Evolutionary conservation across 2,113 vertebrate species (phyloP), one percentile per base, ranked within the genome.

Genomic region (Aptenodytes patagonicus): DNA sequence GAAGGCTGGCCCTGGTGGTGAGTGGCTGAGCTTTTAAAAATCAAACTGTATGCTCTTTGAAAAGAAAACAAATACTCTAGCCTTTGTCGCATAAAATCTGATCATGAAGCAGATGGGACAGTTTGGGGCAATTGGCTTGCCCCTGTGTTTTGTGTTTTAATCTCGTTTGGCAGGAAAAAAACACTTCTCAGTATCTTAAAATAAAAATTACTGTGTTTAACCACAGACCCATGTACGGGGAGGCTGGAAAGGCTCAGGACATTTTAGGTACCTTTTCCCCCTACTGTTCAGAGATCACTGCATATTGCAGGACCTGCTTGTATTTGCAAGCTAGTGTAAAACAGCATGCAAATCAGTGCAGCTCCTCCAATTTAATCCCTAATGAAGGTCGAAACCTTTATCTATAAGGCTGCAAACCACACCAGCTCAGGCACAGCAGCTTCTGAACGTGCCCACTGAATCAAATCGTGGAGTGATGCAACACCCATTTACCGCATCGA

Each of bases 141-240:
- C 66, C 70, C 38, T 58, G 16, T 40, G 29, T 42, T 90, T 71
- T 29, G 22, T 78, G 36, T 71, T 96, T 87, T 83, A 84, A 82
- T 89, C 12, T 64, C 2, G 1, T 58, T 64, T 84, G 78, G 46
- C 64, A 68, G 73, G 1, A 8, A 62, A 46, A 83, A 72, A 3
- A 0, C 19, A 54, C 13, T 83, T 84, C 36, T 76, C 36, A 38
- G 34, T 61, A 31, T 62, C 34, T 26, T 72, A 79, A 87, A 76
- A 54, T 76, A 76, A 79, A 89, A 87, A 72, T 40, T 0, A 16
- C 11, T 28, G 42, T 77, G 31, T 68, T 93, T 61, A 78, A 70
- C 15, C 18, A 4, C 44, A 75, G 52, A 70, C 31, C 13, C 31
- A 0, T 21, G 6, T 12, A 6, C 0, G 0, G 61, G 28, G 25